These are phyloP conservation scores for Pantala flavescens DNA, from an alignment of 1,140 invertebrate species.

Conservation along the genomic window DNA sequence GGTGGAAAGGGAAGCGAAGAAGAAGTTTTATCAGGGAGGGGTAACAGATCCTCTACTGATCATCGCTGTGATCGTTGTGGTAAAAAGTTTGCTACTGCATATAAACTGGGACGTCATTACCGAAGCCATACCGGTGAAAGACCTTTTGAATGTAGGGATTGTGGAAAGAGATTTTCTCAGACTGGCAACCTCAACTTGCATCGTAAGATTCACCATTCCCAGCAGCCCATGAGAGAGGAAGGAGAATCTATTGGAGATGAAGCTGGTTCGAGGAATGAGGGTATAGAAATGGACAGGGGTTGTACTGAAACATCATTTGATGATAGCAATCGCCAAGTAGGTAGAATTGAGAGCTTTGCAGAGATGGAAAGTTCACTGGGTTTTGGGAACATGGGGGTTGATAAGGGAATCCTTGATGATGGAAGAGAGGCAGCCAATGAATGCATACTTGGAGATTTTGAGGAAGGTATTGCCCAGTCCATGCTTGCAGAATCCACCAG, in stretches of 20 bases:
- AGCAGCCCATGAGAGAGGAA: not conserved
- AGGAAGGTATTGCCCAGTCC: not conserved
- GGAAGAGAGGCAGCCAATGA: not conserved
- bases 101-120: slow-evolving; percentile 37
- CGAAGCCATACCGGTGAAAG: slow-evolving; percentile 36
- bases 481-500: not conserved
- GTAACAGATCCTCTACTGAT: not conserved
- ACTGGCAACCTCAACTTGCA: not conserved
- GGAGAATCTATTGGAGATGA: not conserved
- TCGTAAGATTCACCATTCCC: not conserved
- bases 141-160: slow-evolving; percentile 19
- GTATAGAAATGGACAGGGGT: not conserved
- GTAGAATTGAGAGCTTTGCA: not conserved
- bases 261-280: not conserved
- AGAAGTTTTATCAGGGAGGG: not conserved
- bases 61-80: slow-evolving; percentile 34
- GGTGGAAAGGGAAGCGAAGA: slow-evolving; percentile 19
- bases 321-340: not conserved
- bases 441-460: not conserved
- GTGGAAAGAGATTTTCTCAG: not conserved
- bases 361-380: not conserved
- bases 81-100: slow-evolving; percentile 38
- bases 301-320: not conserved
- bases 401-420: not conserved
- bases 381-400: not conserved